Conservation (phyloP, 2,888 invertebrate genomes). For the Xanthia togata region DNA sequence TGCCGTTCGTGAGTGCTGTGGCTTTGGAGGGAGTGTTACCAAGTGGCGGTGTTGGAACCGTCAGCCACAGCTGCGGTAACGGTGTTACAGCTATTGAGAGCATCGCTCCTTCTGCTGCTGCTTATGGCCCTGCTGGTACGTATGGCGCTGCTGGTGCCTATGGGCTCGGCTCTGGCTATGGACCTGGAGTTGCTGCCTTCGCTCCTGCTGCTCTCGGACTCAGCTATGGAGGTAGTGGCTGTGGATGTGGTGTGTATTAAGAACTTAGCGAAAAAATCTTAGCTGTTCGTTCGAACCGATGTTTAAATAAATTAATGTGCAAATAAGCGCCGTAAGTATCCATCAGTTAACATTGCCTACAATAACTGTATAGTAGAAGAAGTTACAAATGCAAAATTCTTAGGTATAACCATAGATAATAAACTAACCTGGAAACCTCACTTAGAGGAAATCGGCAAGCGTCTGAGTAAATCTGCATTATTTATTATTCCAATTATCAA, state of each 20-base stretch:
- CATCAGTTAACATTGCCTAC: too few relatives aligned
- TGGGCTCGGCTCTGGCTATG: conserved; percentile 15
- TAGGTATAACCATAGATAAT: too few relatives aligned
- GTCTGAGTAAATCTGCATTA: too few relatives aligned
- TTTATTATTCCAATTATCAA: too few relatives aligned
- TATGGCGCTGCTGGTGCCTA: neutral
- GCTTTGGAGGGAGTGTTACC: conserved; percentile 74
- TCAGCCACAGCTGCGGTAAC: conserved; percentile 74
- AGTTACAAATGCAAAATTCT: too few relatives aligned
- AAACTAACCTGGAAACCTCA: too few relatives aligned
- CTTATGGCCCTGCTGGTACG: too few relatives aligned
- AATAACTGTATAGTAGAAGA: too few relatives aligned
- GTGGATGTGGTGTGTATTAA: neutral
- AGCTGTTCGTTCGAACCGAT: neutral
- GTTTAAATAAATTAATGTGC: neutral
- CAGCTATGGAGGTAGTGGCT: neutral
- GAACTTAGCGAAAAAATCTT: neutral
- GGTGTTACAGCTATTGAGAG: neutral
- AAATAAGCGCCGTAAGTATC: too few relatives aligned
- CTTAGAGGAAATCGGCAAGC: too few relatives aligned
- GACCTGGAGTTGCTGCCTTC: neutral
- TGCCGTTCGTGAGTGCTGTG: conserved; percentile 77
- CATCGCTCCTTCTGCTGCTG: conserved; percentile 12
- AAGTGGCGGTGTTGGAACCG: conserved; percentile 71
- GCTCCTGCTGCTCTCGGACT: neutral